These are phyloP conservation scores for Anseranas semipalmata DNA, from an alignment of 2,113 vertebrate genomes.

Conservation along the genomic window DNA sequence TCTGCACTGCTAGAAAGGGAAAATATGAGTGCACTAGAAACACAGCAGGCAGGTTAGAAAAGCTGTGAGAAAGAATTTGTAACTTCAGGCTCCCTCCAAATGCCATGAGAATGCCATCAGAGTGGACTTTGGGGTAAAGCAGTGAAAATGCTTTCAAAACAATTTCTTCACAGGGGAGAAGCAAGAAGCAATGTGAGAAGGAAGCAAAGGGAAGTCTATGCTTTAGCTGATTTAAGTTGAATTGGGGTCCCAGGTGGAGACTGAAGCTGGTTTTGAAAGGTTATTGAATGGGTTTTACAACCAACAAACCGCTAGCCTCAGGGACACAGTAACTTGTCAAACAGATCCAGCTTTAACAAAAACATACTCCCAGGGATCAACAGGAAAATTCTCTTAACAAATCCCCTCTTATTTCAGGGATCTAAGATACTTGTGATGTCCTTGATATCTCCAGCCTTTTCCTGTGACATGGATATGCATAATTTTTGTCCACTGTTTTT, in stretches of 20 bases:
- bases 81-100: neutral
- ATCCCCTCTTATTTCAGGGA: neutral
- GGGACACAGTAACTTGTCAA: fast-evolving
- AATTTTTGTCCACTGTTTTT: neutral
- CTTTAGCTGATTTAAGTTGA: neutral
- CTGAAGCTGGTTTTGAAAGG: neutral
- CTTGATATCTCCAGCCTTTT: neutral
- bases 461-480: neutral
- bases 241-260: neutral
- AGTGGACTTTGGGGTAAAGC: neutral
- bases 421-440: neutral
- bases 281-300: neutral
- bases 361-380: neutral
- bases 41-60: neutral
- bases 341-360: neutral
- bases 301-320: neutral
- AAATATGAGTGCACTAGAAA: neutral
- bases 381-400: neutral
- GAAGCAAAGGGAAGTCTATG: neutral
- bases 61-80: neutral
- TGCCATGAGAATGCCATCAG: neutral
- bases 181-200: neutral
- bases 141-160: neutral
- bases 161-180: neutral
- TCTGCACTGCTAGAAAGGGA: neutral